Conservation (phyloP, 2,888 invertebrate species). For the Drosophila buzzatii region DNA sequence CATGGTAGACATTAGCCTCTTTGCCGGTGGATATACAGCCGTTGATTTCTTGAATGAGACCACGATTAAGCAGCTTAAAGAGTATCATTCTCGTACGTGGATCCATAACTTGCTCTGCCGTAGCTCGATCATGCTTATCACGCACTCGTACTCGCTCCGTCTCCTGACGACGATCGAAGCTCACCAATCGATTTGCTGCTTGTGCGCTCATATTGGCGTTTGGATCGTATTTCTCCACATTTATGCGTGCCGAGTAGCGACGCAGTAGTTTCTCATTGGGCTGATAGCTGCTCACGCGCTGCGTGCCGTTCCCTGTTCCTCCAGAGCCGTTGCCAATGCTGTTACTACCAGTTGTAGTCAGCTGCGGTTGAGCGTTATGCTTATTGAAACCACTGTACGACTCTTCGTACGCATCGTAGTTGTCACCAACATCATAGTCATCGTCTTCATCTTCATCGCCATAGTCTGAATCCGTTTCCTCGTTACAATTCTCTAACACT, state of each 20-base stretch:
- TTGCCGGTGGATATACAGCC: conserved; percentile 99
- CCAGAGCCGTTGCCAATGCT: conserved; percentile 9
- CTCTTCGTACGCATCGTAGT: conserved; percentile 81
- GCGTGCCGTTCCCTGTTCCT: conserved; percentile 78
- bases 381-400: conserved; percentile 83
- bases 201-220: conserved; percentile 85
- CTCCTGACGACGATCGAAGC: conserved; percentile 89
- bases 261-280: conserved; percentile 92
- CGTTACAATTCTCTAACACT: conserved; percentile 29
- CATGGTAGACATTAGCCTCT: conserved; percentile 99
- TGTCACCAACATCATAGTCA: conserved; percentile 63
- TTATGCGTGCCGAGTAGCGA: conserved; percentile 92
- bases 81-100: conserved; percentile 97
- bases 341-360: conserved; percentile 43
- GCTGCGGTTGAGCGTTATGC: conserved; percentile 69
- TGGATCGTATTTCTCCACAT: conserved; percentile 92
- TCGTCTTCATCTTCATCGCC: conserved; percentile 68
- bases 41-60: conserved; percentile 94
- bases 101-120: conserved; percentile 99
- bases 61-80: conserved; percentile 95
- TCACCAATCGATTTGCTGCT: conserved; percentile 90
- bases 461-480: conserved; percentile 42
- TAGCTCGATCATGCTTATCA: conserved; percentile 97
- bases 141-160: conserved; percentile 91
- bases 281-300: conserved; percentile 89